Percentiles rank a stretch among this genome's conserved stretches.
These are phyloP conservation scores for Anguilla rostrata DNA, from an alignment of 2,113 vertebrate genomes.

Conservation along the genomic window DNA sequence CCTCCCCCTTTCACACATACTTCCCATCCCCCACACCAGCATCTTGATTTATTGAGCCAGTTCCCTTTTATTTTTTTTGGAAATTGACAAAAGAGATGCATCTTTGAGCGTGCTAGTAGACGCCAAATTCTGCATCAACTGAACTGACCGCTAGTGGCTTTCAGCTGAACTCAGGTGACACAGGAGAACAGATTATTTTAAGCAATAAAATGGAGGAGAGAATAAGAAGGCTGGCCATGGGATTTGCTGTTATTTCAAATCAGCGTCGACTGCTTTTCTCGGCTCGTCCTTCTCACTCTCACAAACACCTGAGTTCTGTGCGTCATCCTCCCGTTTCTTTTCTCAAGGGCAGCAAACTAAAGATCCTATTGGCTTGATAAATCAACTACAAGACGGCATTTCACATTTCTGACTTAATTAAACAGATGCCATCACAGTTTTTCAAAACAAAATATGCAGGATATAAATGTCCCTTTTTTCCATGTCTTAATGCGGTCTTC, in stretches of 20 bases:
- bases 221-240: neutral
- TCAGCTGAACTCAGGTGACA: neutral
- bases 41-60: neutral
- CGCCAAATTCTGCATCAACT: conserved; percentile 5
- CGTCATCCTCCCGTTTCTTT: conserved; percentile 15
- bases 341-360: conserved; percentile 23
- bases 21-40: neutral
- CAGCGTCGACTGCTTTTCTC: conserved; percentile 5
- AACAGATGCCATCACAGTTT: conserved; percentile 4
- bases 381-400: conserved; percentile 3
- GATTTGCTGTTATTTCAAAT: conserved; percentile 21
- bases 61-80: conserved; percentile 2
- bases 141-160: neutral
- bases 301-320: conserved; percentile 26
- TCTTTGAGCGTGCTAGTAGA: conserved; percentile 11
- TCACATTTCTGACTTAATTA: conserved; percentile 15
- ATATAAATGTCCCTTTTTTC: neutral
- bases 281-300: conserved; percentile 1
- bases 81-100: neutral
- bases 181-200: conserved; percentile 7
- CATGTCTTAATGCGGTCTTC: conserved; percentile 3
- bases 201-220: neutral
- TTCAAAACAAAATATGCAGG: neutral
- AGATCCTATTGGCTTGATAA: conserved; percentile 19
- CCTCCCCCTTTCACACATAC: neutral